These are phyloP conservation scores for Sympetrum striolatum DNA, from an alignment of 2,888 invertebrate genomes.

Conservation along the genomic window DNA sequence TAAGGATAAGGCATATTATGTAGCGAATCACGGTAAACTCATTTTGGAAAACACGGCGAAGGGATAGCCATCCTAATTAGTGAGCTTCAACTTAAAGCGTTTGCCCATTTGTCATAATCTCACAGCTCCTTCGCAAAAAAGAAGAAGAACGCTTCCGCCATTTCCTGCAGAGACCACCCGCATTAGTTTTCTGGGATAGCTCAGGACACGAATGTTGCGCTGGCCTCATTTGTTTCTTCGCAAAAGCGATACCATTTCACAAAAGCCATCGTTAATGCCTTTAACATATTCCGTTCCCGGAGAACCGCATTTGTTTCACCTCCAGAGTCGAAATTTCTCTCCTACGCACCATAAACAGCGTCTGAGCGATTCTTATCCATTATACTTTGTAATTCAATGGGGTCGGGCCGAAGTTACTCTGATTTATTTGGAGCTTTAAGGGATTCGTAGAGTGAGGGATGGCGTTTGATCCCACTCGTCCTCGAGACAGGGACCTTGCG, in stretches of 20 bases:
- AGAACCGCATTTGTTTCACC: not conserved
- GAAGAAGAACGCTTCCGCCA: not conserved
- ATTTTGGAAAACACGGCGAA: not conserved
- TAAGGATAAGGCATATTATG: not conserved
- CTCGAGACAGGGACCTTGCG: not conserved
- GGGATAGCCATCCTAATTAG: not conserved
- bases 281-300: not conserved
- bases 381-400: too few species aligned
- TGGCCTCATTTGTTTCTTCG: not conserved
- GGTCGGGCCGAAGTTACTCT: too few species aligned
- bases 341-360: too few species aligned
- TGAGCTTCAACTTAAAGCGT: not conserved
- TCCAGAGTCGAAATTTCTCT: not conserved
- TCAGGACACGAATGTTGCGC: not conserved
- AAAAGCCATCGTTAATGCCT: not conserved
- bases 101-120: not conserved
- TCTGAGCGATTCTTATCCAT: too few species aligned
- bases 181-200: not conserved
- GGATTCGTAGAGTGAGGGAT: not conserved
- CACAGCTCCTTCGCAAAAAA: not conserved
- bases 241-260: not conserved
- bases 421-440: too few species aligned
- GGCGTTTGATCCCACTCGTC: not conserved
- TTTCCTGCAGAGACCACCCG: not conserved
- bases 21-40: not conserved